These are phyloP conservation scores for Henicopernis longicauda DNA, from an alignment of 2,113 vertebrate genomes.

Conservation along the genomic window DNA sequence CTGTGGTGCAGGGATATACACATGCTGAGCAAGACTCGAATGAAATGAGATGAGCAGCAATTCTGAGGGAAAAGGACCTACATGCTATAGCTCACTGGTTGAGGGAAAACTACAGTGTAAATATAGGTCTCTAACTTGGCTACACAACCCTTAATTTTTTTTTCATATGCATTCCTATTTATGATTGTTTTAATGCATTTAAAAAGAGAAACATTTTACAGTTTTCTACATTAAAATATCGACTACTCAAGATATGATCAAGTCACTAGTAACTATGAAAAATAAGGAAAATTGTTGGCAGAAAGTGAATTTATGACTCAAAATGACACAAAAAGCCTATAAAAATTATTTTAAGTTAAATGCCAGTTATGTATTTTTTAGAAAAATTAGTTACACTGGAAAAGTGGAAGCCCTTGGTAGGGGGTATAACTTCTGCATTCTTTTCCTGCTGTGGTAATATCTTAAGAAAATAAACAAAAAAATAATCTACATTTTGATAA, in stretches of 20 bases:
- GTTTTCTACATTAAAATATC: conserved; percentile 25
- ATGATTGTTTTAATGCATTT: conserved; percentile 51
- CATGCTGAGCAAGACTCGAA: background rate
- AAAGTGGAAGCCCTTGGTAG: conserved; percentile 21
- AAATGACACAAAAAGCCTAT: conserved; percentile 17
- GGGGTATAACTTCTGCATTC: conserved; percentile 6
- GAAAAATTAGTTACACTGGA: conserved; percentile 38
- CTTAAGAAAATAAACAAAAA: background rate
- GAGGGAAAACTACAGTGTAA: background rate
- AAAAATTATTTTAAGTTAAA: conserved; percentile 52
- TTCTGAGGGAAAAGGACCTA: background rate
- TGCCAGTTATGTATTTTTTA: conserved; percentile 55
- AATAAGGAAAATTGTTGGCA: background rate
- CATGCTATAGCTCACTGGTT: background rate
- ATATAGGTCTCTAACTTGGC: background rate
- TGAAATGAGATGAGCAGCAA: background rate
- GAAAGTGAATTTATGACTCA: conserved; percentile 22
- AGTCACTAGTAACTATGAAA: background rate
- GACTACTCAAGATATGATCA: background rate
- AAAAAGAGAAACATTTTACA: conserved; percentile 29
- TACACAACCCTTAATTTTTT: background rate
- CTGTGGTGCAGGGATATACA: background rate
- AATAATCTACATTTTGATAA: background rate
- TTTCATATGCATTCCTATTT: conserved; percentile 51
- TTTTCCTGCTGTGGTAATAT: background rate